Base-by-base conservation (phyloP, 1,140 invertebrate genomes). In the Diorhabda elongata region DNA sequence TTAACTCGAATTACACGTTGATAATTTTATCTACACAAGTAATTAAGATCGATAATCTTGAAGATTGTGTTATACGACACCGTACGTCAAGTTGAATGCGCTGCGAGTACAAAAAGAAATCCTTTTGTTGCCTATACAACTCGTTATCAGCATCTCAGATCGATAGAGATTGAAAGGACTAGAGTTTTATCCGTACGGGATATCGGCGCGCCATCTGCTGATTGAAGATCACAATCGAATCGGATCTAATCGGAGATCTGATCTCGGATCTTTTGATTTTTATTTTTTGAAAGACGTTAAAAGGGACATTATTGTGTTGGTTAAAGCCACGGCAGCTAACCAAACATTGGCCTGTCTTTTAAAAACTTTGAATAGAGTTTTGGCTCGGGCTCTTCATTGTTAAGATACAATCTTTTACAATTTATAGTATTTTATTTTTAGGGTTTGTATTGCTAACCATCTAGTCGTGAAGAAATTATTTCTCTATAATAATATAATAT, bases 401-500 rank as follows among this genome's bases (percentile, higher is more conserved):
- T 69, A 67, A 78, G 75, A 77, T 77, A 78, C 75, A 78, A 78
- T 78, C 76, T 77, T 70, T 72, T 74, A 76, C 76, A 76, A 75
- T 77, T 76, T 77, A 72, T 67, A 72, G 70, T 72, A 70, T 75
- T 74, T 75, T 76, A 72, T 76, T 73, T 76, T 69, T 56, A 66
- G 70, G 70, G 67, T 73, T 77, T 74, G 70, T 70, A 69, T 73
- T 68, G 74, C 67, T 73, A 73, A 75, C 77, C 76, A 76, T 78
- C 75, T 77, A 78, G 73, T 76, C 77, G 76, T 78, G 71, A 78
- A 78, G 77, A 78, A 78, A 78, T 78, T 78, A 78, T 71, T 78
- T 77, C 76, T 78, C 77, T 78, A 77, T 78, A 78, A 77, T 77
- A 78, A 76, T 77, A 77, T 78, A 77, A 77, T 77, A 77, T 78